Evolutionary conservation across 1,140 invertebrate species (phyloP).

Genomic region (Leguminivora glycinivorella): DNA sequence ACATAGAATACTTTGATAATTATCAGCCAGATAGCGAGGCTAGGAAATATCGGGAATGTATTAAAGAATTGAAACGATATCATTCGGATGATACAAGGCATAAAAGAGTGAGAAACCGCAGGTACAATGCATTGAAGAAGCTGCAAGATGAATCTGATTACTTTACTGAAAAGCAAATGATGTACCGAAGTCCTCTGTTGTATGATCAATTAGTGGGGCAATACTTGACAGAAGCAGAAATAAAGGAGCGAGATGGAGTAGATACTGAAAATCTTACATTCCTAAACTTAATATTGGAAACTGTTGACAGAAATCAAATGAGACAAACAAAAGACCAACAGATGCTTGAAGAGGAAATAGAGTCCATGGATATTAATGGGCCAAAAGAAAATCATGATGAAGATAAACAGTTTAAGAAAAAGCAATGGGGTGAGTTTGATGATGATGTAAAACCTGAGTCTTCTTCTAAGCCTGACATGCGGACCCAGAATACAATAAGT

Average conservation of each 20-base stretch:
- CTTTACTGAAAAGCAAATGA: constrained; percentile 96
- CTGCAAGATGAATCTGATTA: constrained; percentile 88
- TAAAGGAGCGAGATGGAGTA: constrained; percentile 81
- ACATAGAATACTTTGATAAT: constrained; percentile 84
- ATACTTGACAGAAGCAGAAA: constrained; percentile 89
- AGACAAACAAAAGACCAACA: constrained; percentile 82
- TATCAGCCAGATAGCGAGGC: constrained; percentile 71
- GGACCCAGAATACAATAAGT: constrained; percentile 67
- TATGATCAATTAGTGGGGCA: constrained; percentile 94
- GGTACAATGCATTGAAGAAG: constrained; percentile 89
- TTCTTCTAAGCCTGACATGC: constrained; percentile 45
- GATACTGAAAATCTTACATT: constrained; percentile 82
- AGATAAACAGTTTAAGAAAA: constrained; percentile 34
- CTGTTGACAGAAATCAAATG: constrained; percentile 83
- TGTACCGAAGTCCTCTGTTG: constrained; percentile 91
- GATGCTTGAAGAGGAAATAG: constrained; percentile 76
- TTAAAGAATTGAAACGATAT: constrained; percentile 80
- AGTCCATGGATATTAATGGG: constrained; percentile 34
- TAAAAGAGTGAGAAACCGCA: constrained; percentile 87
- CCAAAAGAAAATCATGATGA: constrained; percentile 50
- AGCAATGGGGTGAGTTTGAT: constrained; percentile 79
- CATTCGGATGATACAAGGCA: constrained; percentile 76
- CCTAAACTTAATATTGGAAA: constrained; percentile 84
- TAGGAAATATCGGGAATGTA: constrained; percentile 81
- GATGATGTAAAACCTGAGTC: constrained; percentile 52